Base-by-base conservation (phyloP, 2,888 invertebrate species). In the Xestoiulus laeticollis region DNA sequence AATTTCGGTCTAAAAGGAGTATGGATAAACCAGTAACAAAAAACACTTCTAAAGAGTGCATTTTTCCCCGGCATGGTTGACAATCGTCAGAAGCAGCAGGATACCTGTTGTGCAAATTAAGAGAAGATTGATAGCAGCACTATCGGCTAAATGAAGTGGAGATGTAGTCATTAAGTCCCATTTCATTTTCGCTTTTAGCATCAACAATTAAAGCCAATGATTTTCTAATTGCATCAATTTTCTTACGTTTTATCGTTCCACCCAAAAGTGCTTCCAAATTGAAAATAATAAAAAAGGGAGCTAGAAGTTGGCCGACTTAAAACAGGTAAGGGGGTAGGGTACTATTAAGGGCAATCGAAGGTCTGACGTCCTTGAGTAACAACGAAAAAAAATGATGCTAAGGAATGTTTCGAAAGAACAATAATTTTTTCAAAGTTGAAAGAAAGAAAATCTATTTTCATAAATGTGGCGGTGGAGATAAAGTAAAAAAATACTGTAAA, bases 171-270 rank as follows among this genome's bases (percentile, higher is more conserved):
- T 68, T 68, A 68, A 68, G 68, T n/a, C 26, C 68, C 22, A 26
- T 26, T n/a, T 26, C 68, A 68, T 68, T 68, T 68, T 68, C 68
- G 68, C 68, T 68, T 68, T 68, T n/a, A 68, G 26, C 26, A 26
- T 22, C 68, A 68, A 68, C 68, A 68, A 68, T 68, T 22, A 68
- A 68, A 68, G n/a, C 68, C 68, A 22, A 68, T 68, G 68, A 68
- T 68, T 68, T 68, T 68, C 68, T 68, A 68, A 68, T 68, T 68
- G 68, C 68, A 26, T 68, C 68, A 68, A 68, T 68, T 68, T 22
- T n/a, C 68, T 68, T 68, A 68, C 68, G 68, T 68, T 48, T 68
- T 68, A n/a, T 68, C 26, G 26, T 22, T 68, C 68, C 68, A 68
- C 68, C 68, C 68, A 68, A 68, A 26, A 26, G 26, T 26, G 68